phyloP scores from a whole-genome alignment of 2,797 vertebrate species.

The Ispidina lecontei region DNA sequence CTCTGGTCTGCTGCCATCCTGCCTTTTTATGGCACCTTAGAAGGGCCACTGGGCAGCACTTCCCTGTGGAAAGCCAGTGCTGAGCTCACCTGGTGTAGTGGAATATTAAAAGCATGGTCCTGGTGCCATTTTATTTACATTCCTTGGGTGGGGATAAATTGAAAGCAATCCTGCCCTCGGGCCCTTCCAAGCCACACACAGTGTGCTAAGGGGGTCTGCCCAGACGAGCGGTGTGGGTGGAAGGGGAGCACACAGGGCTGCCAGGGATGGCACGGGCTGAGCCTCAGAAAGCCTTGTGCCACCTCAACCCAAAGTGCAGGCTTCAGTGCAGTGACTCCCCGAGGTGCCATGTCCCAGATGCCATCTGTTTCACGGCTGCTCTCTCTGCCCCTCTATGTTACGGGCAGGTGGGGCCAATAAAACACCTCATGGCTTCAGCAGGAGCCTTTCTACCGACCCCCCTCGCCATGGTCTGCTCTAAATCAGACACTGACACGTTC shows the following conservation, averaged over 20 bases:
- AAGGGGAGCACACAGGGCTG: rapidly evolving
- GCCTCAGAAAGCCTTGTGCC: not conserved
- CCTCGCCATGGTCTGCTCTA: not conserved
- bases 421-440: not conserved
- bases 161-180: not conserved
- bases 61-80: rapidly evolving
- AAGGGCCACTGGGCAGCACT: not conserved
- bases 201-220: not conserved
- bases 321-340: rapidly evolving
- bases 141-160: not conserved
- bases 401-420: not conserved
- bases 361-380: not conserved
- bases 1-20: not conserved
- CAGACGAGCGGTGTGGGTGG: not conserved
- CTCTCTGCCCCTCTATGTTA: not conserved
- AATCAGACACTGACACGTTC: not conserved
- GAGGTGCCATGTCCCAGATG: not conserved
- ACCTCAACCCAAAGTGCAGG: rapidly evolving
- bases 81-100: rapidly evolving
- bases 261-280: rapidly evolving
- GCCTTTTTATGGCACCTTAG: not conserved
- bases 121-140: not conserved
- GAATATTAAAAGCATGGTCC: not conserved
- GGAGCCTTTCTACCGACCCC: not conserved
- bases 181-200: not conserved